A percentile compares a stretch with the other conserved stretches of the same genome.
phyloP scores from a whole-genome alignment of 2,113 vertebrate genomes.

The Xiphorhynchus elegans region DNA sequence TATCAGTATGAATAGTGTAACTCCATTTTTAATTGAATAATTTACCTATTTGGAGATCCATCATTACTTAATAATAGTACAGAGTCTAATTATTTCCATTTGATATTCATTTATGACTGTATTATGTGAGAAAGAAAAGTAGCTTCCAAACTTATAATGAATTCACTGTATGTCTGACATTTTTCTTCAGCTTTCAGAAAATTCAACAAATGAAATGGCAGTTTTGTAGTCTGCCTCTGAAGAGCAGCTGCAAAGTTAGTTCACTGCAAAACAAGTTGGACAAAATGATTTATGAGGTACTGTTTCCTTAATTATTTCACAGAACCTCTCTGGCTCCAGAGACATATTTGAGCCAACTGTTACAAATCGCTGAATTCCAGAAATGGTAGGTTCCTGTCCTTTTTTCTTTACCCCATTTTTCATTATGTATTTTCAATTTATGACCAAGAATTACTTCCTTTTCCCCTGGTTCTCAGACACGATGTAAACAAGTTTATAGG shows the following conservation, averaged over 20 bases:
- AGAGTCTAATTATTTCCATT: not conserved
- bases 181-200: not conserved
- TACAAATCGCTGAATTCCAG: slow-evolving; percentile 18
- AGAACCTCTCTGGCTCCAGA: slow-evolving; percentile 12
- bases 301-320: slow-evolving; percentile 56
- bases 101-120: not conserved
- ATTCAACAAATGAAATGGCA: not conserved
- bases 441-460: not conserved
- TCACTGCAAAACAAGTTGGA: slow-evolving; percentile 2
- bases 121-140: not conserved
- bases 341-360: slow-evolving; percentile 26
- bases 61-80: not conserved
- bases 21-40: not conserved
- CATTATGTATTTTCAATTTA: not conserved
- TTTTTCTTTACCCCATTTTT: slow-evolving; percentile 10
- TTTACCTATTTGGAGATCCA: not conserved
- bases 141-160: not conserved
- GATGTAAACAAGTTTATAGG: not conserved
- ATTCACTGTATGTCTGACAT: not conserved
- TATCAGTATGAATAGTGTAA: not conserved
- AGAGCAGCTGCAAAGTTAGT: slow-evolving; percentile 28
- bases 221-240: slow-evolving; percentile 15
- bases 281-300: slow-evolving; percentile 42
- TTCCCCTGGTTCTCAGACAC: not conserved
- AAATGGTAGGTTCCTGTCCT: slow-evolving; percentile 13